Percentiles rank a stretch among this genome's conserved stretches.
Conservation (phyloP, 1,140 invertebrate genomes). For the Sitophilus oryzae region DNA sequence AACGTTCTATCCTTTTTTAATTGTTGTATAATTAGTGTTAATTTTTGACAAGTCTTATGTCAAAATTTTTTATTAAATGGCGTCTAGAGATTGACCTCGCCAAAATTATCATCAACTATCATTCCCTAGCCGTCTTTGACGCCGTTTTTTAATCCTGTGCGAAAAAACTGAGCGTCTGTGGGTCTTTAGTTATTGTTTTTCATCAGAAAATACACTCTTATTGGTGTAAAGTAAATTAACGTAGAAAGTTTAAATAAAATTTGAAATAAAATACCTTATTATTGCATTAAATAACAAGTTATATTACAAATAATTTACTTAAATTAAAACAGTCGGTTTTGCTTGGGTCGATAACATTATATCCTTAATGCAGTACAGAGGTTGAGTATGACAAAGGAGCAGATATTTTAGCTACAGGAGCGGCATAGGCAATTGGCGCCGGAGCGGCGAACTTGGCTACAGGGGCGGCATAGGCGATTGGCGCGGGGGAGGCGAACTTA, state of each 20-base stretch:
- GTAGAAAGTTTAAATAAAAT: background rate
- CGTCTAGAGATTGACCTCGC: too few species aligned
- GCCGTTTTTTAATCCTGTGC: too few species aligned
- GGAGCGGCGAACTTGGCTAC: conserved; percentile 35
- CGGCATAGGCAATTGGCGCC: conserved; percentile 28
- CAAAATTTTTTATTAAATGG: too few species aligned
- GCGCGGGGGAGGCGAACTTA: conserved; percentile 8
- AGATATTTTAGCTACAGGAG: conserved; percentile 13
- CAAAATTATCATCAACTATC: too few species aligned
- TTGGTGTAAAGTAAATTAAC: background rate
- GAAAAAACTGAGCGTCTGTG: too few species aligned
- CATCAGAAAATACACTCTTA: too few species aligned
- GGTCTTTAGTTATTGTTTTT: too few species aligned
- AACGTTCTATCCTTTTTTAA: too few species aligned
- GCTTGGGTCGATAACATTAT: background rate
- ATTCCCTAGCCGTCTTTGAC: too few species aligned
- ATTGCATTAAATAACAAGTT: background rate
- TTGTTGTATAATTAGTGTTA: too few species aligned
- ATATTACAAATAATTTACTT: background rate
- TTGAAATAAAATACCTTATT: background rate
- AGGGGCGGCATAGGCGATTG: conserved; percentile 25
- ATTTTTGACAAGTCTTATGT: too few species aligned
- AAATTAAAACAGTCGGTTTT: background rate
- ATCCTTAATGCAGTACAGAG: conserved; percentile 3
- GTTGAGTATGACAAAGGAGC: conserved; percentile 14